These are phyloP conservation scores for Champsocephalus esox DNA, from an alignment of 2,797 vertebrate genomes.

Conservation along the genomic window DNA sequence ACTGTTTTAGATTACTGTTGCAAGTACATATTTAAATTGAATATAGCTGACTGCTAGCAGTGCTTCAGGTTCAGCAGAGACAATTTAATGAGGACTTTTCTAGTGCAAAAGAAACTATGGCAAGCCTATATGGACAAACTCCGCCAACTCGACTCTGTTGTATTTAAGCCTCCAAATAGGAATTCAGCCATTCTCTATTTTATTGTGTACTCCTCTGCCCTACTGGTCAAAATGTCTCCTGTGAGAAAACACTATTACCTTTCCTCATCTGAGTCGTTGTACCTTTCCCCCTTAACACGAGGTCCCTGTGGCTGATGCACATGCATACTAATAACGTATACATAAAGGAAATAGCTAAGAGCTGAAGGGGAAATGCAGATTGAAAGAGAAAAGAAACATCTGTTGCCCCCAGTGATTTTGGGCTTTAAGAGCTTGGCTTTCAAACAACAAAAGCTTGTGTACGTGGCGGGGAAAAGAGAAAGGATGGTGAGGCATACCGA, in stretches of 20 bases:
- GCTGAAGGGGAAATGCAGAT: neutral
- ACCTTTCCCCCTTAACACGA: neutral
- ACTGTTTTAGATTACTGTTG: too few relatives aligned
- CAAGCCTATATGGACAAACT: too few relatives aligned
- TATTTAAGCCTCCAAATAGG: too few relatives aligned
- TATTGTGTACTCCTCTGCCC: neutral
- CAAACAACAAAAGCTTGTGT: constrained; percentile 11
- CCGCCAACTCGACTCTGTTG: too few relatives aligned
- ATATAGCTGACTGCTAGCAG: too few relatives aligned
- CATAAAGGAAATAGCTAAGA: neutral
- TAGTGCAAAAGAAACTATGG: too few relatives aligned
- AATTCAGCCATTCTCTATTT: too few relatives aligned
- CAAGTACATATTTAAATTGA: too few relatives aligned
- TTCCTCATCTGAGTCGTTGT: neutral
- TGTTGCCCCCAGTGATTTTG: constrained; percentile 31
- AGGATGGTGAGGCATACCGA: neutral
- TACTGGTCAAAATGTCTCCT: neutral
- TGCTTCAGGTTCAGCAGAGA: too few relatives aligned
- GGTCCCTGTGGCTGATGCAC: constrained; percentile 4
- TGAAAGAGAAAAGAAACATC: constrained; percentile 8
- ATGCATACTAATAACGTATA: neutral
- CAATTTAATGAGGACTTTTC: too few relatives aligned
- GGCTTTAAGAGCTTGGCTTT: constrained; percentile 11
- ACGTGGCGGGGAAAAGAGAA: neutral
- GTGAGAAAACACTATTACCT: neutral